Base-by-base conservation (phyloP, 1,140 invertebrate species). In the Melitaea cinxia region DNA sequence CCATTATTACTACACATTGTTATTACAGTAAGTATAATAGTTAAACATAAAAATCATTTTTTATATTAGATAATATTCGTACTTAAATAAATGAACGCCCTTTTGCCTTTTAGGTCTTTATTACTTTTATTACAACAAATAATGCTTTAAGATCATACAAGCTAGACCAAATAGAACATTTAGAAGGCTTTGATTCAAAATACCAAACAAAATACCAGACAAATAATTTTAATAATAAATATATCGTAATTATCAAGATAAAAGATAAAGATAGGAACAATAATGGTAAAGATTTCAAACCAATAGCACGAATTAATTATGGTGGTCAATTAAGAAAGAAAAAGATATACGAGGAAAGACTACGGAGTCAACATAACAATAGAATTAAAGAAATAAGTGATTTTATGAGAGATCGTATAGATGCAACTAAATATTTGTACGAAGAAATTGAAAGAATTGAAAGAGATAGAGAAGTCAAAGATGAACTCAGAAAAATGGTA, bases 401-500 rank as follows among this genome's bases (percentile, higher is more conserved):
- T 28, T 78, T 75, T 10, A 67, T 82, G 26, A 55, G 58, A 49
- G 50, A 65, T 15, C 68, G 75, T 47, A 57, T 67, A 26, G 28
- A 67, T 19, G 68, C 68, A 2, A 75, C 75, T 0, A 56, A 64
- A 19, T 82, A 78, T 65, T 71, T 82, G 12, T 70, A 74, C 19
- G 30, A 69, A 2, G 80, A 78, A 72, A 68, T 82, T 39, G 14
- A 62, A 33, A 69, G 72, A 33, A 78, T 82, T 21, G 39, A 53
- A 54, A 57, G 10, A 0, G 57, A 54, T 5, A 49, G 60, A 4
- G 12, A 47, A 4, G 60, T 78, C 0, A 70, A 69, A 37, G 76
- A 80, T 47, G 33, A 65, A 28, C 26, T 82, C 10, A 74, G 74
- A 56, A 39, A 72, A 53, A 77, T 82, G 66, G 63, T 82, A 0